These are phyloP conservation scores for Varanus salvator DNA, from an alignment of 2,113 vertebrate genomes.

Conservation along the genomic window DNA sequence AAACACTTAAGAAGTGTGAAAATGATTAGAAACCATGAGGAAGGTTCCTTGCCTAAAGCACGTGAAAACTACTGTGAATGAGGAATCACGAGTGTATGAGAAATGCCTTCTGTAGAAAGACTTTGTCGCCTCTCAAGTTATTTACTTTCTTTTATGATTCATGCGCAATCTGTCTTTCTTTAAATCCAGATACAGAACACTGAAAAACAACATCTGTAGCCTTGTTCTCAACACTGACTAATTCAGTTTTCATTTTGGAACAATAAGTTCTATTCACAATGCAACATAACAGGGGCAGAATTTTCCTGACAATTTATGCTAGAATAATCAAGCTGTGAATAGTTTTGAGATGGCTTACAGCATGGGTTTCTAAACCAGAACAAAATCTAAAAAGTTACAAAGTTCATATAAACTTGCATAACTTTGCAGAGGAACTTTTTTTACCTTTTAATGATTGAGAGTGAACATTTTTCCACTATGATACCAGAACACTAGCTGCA, in stretches of 20 bases:
- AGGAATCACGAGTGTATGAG: too few species aligned
- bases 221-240: background rate
- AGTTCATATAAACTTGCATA: background rate
- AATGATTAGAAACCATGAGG: too few species aligned
- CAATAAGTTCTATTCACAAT: background rate
- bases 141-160: constrained; percentile 8
- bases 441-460: background rate
- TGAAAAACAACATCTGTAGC: background rate
- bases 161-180: constrained; percentile 24
- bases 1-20: too few species aligned
- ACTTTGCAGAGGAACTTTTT: background rate
- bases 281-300: background rate
- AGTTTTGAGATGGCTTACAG: background rate
- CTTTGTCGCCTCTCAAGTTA: background rate
- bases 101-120: too few species aligned
- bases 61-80: too few species aligned
- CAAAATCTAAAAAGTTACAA: too few species aligned
- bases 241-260: too few species aligned
- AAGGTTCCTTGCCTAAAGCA: too few species aligned
- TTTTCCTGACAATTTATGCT: background rate
- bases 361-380: background rate
- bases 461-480: background rate
- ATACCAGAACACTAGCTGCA: background rate
- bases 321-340: background rate
- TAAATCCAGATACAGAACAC: background rate